A percentile compares a stretch with the other conserved stretches of the same genome.
Conservation (phyloP, 1,140 invertebrate genomes). For the Aporrectodea caliginosa region DNA sequence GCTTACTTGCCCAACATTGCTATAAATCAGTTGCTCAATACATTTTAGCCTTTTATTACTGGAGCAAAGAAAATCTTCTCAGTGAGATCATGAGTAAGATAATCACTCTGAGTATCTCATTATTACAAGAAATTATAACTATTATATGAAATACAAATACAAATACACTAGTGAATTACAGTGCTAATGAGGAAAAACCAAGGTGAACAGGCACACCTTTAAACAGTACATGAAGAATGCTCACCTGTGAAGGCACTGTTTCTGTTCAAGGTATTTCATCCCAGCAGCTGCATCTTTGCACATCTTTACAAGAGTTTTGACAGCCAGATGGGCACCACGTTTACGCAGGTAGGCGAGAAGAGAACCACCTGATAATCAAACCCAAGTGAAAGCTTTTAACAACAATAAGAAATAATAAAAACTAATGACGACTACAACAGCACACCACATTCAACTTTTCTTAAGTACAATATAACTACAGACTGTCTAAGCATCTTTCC, state of each 20-base stretch:
- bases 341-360: constrained; percentile 80
- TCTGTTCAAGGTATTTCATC: constrained; percentile 92
- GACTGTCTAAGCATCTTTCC: not conserved
- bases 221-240: constrained; percentile 58
- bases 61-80: too few species aligned
- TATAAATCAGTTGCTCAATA: not conserved
- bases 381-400: too few species aligned
- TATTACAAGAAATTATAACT: too few species aligned
- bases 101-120: too few species aligned
- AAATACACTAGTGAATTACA: too few species aligned
- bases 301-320: constrained; percentile 77
- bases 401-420: constrained; percentile 24
- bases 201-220: too few species aligned
- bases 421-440: not conserved
- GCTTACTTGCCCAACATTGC: not conserved
- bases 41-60: not conserved
- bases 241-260: constrained; percentile 85
- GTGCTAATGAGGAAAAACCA: too few species aligned
- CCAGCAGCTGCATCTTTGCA: constrained; percentile 88
- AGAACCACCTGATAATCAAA: constrained; percentile 70
- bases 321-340: constrained; percentile 59
- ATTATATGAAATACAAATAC: too few species aligned
- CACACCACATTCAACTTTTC: not conserved
- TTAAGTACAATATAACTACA: not conserved
- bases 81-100: too few species aligned